Evolutionary conservation across 2,888 invertebrate species (phyloP), one percentile per base, ranked within the genome.

Genomic region (Pteria penguin): DNA sequence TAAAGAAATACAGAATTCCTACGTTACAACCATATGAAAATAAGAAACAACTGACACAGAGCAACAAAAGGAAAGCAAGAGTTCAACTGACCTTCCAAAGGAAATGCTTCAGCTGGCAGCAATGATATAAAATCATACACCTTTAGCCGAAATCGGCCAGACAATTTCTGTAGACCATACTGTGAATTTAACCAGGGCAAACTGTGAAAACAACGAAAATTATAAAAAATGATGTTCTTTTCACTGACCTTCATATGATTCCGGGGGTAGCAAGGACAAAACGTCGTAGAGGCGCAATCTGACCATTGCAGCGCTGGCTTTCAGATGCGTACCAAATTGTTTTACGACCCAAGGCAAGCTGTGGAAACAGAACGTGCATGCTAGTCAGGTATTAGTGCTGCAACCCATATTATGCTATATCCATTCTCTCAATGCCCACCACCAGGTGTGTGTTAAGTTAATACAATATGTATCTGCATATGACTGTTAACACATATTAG

Each of bases 291-390:
- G 93, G 55, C 99, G 95, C 83, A 98, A 94, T 60, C 99, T 95
- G 2, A 99, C 96, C 94, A 98, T 95, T 8, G 98, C 98, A 8
- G 97, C 96, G 22, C 97, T 96, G 0, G 98, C 98, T 92, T 98
- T 98, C 72, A 99, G 93, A 86, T 97, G 92, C 18, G 90, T 81
- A 2, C 92, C 92, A 85, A 90, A 91, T 84, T 89, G 86, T 81
- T 92, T 92, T 31, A 91, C 86, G 33, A 92, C 89, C 71, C 87
- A 86, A 2, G 91, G 90, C 69, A 92, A 81, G 72, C 92, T 92
- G 86, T 18, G 54, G 8, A 60, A 24, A n/a, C 14, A 4, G 18
- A 45, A 45, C 45, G 18, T 45, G 45, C 45, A 45, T 45, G 45
- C 45, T 45, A 45, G 45, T 45, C 45, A 14, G 45, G 11, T 45